Evolutionary conservation across 2,797 vertebrate species (phyloP).

Genomic region (Cirrhinus molitorella): DNA sequence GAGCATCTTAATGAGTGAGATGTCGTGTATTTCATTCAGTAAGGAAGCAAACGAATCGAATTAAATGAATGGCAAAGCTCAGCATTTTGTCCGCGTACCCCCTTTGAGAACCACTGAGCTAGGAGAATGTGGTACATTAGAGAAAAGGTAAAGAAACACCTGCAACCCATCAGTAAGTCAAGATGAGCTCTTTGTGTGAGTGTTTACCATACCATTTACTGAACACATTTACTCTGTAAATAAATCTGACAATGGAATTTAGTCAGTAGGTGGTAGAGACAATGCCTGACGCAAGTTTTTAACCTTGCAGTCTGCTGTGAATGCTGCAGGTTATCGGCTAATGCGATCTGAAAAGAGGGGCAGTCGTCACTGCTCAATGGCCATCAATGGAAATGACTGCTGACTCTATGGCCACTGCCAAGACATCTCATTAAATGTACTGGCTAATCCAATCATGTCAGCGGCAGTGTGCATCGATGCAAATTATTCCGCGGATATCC

Average conservation of each 20-base stretch:
- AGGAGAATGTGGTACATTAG: background rate
- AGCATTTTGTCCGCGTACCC: too few species aligned
- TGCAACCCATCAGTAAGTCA: background rate
- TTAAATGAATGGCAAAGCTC: too few species aligned
- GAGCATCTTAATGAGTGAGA: too few species aligned
- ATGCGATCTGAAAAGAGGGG: conserved; percentile 11
- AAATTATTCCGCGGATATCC: conserved; percentile 50
- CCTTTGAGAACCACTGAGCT: too few species aligned
- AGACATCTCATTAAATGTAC: conserved; percentile 41
- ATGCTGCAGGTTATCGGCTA: background rate
- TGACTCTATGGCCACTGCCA: conserved; percentile 23
- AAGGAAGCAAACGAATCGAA: too few species aligned
- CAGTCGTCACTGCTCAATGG: background rate
- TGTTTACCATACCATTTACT: background rate
- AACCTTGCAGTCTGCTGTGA: background rate
- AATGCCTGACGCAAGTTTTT: background rate
- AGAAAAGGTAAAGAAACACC: background rate
- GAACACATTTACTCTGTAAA: background rate
- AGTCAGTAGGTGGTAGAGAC: background rate
- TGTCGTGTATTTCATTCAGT: too few species aligned
- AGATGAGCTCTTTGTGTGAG: background rate
- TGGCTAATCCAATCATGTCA: conserved; percentile 61
- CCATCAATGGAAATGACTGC: conserved; percentile 38
- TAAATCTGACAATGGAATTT: background rate
- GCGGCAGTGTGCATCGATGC: conserved; percentile 34